Evolutionary conservation across 2,113 vertebrate species (phyloP), one percentile per base, ranked within the genome.

Genomic region (Nesogale talazaci): DNA sequence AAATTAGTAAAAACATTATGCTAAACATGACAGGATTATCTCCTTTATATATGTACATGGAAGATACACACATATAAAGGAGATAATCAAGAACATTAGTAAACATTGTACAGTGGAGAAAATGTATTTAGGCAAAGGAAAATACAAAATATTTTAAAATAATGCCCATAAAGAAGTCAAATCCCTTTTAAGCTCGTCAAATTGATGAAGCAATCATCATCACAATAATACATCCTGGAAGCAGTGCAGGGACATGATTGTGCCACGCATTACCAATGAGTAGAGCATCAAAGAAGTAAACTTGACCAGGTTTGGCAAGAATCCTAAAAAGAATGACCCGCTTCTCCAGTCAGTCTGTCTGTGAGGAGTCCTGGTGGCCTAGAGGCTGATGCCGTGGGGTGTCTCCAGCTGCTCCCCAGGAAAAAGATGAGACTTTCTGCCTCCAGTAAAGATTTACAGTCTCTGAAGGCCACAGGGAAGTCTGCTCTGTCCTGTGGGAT

Each of bases 131-230:
- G 72, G 83, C 25, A 77, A 92, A 42, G 23, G 29, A 34, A 83
- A 84, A 83, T 74, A 63, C 14, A 83, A 77, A 90, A 67, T 75
- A 27, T 88, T 78, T 84, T 34, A 38, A 87, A 87, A 57, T 78
- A 83, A 83, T 57, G 15, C 29, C 25, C 90, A 83, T 46, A 29
- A 88, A 88, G 6, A 14, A 56, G 3, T 83, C 67, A 42, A 17
- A 74, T 42, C 29, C 9, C 59, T 78, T 89, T 67, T 11, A 29
- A 38, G 27, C 63, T 5, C 42, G 23, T 20, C 8, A 87, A 31
- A 67, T 84, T 90, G 27, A 3, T 20, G 78, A 75, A 4, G 15
- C 80, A 75, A 65, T 72, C 38, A 74, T 40, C 79, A 31, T 34
- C 40, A 85, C 14, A 20, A 72, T 40, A 40, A 12, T 75, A 75